phyloP scores from a whole-genome alignment of 2,113 vertebrate genomes.

The Tetrao urogallus region DNA sequence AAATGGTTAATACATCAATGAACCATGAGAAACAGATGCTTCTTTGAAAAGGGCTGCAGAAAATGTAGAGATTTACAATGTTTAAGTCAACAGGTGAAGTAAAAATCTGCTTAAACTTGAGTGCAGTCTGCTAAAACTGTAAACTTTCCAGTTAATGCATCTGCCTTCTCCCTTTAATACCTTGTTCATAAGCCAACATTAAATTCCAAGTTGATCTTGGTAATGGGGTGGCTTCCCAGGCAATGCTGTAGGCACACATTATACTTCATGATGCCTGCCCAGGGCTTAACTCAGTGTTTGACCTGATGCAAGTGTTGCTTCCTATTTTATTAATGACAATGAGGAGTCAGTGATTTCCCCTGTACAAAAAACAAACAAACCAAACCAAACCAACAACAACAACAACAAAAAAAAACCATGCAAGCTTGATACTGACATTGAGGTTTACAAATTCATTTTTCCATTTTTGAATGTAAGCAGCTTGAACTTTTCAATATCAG shows the following conservation, averaged over 20 bases:
- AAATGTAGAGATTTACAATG: constrained; percentile 75
- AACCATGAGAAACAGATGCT: constrained; percentile 80
- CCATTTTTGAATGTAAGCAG: neutral
- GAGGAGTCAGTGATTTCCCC: neutral
- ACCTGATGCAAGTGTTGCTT: neutral
- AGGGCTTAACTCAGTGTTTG: neutral
- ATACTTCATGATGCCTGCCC: neutral
- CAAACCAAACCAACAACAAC: neutral
- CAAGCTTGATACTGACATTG: neutral
- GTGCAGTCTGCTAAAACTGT: constrained; percentile 71
- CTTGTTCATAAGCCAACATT: constrained; percentile 17
- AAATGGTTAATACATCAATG: constrained; percentile 55
- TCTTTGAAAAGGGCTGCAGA: constrained; percentile 65
- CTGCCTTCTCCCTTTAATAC: constrained; percentile 69
- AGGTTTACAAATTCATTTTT: neutral
- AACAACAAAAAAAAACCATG: neutral
- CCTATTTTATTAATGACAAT: neutral
- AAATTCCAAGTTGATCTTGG: constrained; percentile 44
- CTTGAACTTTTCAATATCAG: neutral
- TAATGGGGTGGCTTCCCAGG: constrained; percentile 28
- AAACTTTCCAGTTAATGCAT: constrained; percentile 74
- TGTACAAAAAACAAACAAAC: neutral
- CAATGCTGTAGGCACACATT: neutral
- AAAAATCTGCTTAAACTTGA: constrained; percentile 72
- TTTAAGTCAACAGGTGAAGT: constrained; percentile 76